phyloP scores from a whole-genome alignment of 2,113 vertebrate species.

The Phalacrocorax carbo region DNA sequence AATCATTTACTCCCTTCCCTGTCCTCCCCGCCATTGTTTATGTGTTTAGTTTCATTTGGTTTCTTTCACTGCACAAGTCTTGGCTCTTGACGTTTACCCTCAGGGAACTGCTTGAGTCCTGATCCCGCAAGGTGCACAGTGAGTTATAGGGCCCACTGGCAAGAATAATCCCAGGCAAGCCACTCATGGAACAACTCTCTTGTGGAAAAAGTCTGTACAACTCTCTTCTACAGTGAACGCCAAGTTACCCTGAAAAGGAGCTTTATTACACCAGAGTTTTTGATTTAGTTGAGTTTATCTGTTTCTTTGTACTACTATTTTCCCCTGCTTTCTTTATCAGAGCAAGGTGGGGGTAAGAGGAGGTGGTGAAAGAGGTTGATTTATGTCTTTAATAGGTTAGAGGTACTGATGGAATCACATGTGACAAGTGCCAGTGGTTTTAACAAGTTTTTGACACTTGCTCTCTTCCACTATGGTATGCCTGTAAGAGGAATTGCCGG shows the following conservation, averaged over 20 bases:
- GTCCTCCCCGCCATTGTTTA: neutral
- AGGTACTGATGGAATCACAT: rapidly evolving
- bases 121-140: neutral
- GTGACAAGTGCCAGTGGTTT: neutral
- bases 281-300: neutral
- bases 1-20: neutral
- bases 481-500: neutral
- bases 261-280: neutral
- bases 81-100: neutral
- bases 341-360: neutral
- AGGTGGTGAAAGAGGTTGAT: neutral
- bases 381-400: neutral
- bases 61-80: neutral
- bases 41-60: neutral
- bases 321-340: neutral
- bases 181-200: neutral
- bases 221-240: neutral
- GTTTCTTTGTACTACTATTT: neutral
- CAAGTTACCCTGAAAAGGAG: neutral
- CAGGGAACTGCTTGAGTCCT: neutral
- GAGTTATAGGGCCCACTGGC: neutral
- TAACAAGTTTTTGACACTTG: neutral
- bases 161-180: neutral
- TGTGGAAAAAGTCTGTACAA: neutral
- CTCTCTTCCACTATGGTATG: neutral